Evolutionary conservation across 1,140 invertebrate genomes (phyloP).

Genomic region (Cydia fagiglandana): DNA sequence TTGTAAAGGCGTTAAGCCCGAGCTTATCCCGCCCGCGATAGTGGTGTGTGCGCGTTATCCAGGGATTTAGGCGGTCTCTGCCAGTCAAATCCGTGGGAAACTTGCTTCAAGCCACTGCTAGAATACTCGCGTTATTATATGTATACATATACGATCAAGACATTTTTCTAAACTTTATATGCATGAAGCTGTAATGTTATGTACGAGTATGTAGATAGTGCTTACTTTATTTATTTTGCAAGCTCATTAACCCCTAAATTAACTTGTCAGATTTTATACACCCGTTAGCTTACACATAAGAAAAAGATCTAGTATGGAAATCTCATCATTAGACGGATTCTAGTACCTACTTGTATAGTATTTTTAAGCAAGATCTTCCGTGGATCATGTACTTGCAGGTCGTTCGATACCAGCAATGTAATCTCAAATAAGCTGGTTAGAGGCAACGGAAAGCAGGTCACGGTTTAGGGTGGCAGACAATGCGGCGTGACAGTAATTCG

Average conservation of each 20-base stretch:
- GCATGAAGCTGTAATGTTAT: too few species aligned
- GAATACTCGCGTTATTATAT: not conserved
- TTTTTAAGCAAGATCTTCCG: not conserved
- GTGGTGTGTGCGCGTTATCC: slow-evolving; percentile 23
- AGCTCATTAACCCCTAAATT: too few species aligned
- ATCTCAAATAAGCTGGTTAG: slow-evolving; percentile 20
- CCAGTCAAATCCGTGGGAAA: slow-evolving; percentile 31
- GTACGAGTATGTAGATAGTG: too few species aligned
- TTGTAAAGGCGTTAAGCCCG: slow-evolving; percentile 24
- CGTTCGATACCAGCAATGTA: not conserved
- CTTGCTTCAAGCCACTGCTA: not conserved
- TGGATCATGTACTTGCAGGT: not conserved
- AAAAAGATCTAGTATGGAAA: too few species aligned
- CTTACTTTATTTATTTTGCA: too few species aligned
- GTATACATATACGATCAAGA: too few species aligned
- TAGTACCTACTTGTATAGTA: too few species aligned
- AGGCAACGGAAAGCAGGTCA: slow-evolving; percentile 6
- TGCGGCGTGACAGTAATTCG: slow-evolving; percentile 41
- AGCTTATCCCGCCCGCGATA: slow-evolving; percentile 26
- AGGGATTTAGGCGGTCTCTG: slow-evolving; percentile 16
- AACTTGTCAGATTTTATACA: too few species aligned
- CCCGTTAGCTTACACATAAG: too few species aligned
- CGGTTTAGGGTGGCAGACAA: slow-evolving; percentile 30
- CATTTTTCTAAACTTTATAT: too few species aligned
- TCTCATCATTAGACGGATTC: too few species aligned